Evolutionary conservation across 2,888 invertebrate genomes (phyloP).

Genomic region (Tipula confusa): DNA sequence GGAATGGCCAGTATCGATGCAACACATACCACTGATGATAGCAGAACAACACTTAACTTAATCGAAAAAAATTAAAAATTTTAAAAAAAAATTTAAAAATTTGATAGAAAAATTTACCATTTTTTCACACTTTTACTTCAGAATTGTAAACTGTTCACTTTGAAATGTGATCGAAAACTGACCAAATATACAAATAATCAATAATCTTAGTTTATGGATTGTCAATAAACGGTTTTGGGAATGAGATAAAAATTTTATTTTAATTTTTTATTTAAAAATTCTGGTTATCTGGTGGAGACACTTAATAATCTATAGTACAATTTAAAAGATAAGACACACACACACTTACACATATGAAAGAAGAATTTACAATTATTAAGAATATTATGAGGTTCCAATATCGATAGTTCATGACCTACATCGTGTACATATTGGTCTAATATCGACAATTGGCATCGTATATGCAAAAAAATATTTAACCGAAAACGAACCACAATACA

Average conservation of each 20-base stretch:
- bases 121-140: background rate
- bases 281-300: background rate
- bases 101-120: background rate
- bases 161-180: background rate
- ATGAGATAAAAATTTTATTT: background rate
- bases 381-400: too few species aligned
- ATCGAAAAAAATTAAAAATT: background rate
- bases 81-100: background rate
- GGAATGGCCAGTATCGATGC: background rate
- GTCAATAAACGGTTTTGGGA: background rate
- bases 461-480: too few species aligned
- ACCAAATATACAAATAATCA: background rate
- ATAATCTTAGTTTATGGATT: background rate
- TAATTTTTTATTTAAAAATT: background rate
- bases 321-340: background rate
- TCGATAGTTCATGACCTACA: too few species aligned
- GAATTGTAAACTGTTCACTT: background rate
- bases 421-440: too few species aligned
- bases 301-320: background rate
- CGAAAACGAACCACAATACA: too few species aligned
- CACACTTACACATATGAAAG: too few species aligned
- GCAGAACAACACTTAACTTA: background rate
- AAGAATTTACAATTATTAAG: background rate
- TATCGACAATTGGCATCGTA: too few species aligned
- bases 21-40: background rate